Conservation (phyloP, 64 coral and sea anemone genomes). For the Astreopora myriophthalma region DNA sequence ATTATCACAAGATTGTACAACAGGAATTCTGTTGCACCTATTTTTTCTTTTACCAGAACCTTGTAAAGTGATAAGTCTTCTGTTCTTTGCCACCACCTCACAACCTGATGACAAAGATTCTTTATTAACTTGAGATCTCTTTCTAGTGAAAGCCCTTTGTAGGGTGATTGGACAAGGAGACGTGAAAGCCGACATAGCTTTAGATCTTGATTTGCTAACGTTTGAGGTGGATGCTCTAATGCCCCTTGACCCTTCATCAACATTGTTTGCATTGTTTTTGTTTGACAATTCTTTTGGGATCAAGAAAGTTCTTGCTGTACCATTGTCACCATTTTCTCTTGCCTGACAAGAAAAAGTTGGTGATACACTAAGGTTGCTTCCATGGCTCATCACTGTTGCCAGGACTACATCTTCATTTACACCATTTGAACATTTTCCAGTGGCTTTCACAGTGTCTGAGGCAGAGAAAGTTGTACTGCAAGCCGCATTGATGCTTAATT, state of each 20-base stretch:
- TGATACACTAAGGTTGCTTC: neutral
- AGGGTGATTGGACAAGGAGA: constrained; percentile 74
- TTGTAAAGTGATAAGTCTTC: constrained; percentile 38
- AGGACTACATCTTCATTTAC: neutral
- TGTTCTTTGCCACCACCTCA: neutral
- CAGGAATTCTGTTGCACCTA: neutral
- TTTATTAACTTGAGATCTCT: constrained; percentile 11
- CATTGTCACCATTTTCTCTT: neutral
- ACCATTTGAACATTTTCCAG: neutral
- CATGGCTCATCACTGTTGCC: too few species aligned
- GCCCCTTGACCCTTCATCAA: too few species aligned
- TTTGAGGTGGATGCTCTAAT: neutral
- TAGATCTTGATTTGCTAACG: neutral
- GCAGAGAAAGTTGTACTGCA: neutral
- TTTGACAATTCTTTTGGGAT: neutral
- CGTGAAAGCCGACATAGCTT: constrained; percentile 39
- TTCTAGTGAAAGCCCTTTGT: constrained; percentile 22
- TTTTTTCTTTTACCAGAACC: neutral
- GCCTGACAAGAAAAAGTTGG: neutral
- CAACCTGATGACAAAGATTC: neutral
- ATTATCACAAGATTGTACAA: neutral
- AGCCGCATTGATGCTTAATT: neutral
- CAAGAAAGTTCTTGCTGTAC: neutral
- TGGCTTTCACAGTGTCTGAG: neutral
- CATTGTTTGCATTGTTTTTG: neutral